Base-by-base conservation (phyloP, 2,113 vertebrate species). In the Oplegnathus fasciatus region DNA sequence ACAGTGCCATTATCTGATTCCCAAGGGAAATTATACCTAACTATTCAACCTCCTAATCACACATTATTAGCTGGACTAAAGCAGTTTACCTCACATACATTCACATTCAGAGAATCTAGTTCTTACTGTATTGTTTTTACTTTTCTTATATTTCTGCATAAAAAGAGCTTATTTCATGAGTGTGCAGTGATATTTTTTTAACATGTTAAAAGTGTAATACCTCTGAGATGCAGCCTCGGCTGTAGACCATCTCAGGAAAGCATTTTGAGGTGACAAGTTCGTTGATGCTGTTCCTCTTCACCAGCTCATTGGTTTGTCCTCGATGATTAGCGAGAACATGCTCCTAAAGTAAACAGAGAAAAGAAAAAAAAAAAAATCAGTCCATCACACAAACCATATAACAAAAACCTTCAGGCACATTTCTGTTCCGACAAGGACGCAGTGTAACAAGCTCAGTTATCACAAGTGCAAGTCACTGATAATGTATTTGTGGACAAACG, bases 251-350 rank as follows among this genome's bases (percentile, higher is more conserved):
- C 2, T 0, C 0, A 5, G 57, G 2, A 1, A 50, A 4, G 67
- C 82, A 84, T 4, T 1, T 1, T 3, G 9, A 2, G 60, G 28
- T 50, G 40, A 14, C 9, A 3, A 84, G 30, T 0, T 3, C 8
- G 18, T 24, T 40, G n/a, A 73, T 18, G 40, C 0, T 34, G 22
- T 75, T 20, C 0, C 0, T 30, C 24, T 1, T 6, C 28, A 78
- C 82, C 22, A 18, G 3, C 9, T 2, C 2, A 10, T 17, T 20
- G 0, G 1, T 0, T 18, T 3, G 0, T 0, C 0, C 4, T 0
- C 0, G 0, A 0, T 65, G 1, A 18, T 65, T 0, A 4, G 50
- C 75, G 2, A 84, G 1, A 13, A 66, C 61, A 4, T 0, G 0
- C 1, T 1, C 0, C 60, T 73, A n/a, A 15, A 46, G 44, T 54